Percentiles rank a stretch among this genome's conserved stretches.
Evolutionary conservation across 2,888 invertebrate species (phyloP).

Genomic region (Thyatira batis): DNA sequence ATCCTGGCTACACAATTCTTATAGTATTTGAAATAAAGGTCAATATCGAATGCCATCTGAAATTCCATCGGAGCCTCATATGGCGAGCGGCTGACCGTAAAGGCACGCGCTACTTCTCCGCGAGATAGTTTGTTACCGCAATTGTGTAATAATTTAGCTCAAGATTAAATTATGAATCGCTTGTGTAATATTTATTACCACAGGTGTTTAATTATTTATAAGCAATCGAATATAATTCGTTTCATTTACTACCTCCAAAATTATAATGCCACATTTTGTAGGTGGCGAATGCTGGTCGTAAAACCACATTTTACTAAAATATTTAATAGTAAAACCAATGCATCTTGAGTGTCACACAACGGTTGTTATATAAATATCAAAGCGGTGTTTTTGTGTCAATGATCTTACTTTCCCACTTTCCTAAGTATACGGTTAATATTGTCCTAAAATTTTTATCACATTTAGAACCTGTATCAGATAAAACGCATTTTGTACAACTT

Average conservation of each 20-base stretch:
- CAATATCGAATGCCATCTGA: slow-evolving; percentile 16
- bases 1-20: background rate
- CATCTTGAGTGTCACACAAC: slow-evolving; percentile 54
- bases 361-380: slow-evolving; percentile 45
- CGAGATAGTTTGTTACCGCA: slow-evolving; percentile 30
- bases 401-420: slow-evolving; percentile 37
- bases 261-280: no score
- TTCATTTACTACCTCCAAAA: no score
- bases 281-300: no score
- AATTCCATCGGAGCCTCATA: slow-evolving; percentile 21
- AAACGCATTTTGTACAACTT: slow-evolving; percentile 22
- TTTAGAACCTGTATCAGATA: slow-evolving; percentile 32
- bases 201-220: no score
- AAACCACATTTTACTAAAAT: slow-evolving; percentile 9
- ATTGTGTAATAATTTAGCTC: slow-evolving; percentile 30
- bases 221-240: no score
- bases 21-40: background rate
- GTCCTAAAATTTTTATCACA: slow-evolving; percentile 21
- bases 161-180: slow-evolving; percentile 6
- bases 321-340: slow-evolving; percentile 38
- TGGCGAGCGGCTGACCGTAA: slow-evolving; percentile 42
- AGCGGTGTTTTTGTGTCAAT: slow-evolving; percentile 44
- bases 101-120: slow-evolving; percentile 41
- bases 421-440: slow-evolving; percentile 18
- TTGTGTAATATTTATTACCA: background rate